Conservation (phyloP, 2,888 invertebrate species). For the Masnerella sp. region DNA sequence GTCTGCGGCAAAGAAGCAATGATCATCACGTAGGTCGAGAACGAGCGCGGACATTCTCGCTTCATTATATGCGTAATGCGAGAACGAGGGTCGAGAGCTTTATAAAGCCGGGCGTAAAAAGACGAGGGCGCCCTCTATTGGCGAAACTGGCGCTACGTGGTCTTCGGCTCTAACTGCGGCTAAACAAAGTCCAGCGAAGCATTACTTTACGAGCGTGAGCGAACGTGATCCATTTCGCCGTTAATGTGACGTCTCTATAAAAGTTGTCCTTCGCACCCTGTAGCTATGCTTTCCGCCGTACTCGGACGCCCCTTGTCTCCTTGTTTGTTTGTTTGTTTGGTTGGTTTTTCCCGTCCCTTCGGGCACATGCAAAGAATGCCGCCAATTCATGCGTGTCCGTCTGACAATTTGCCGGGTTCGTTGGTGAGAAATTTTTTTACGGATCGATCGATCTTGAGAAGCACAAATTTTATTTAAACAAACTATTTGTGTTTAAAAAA, state of each 20-base stretch:
- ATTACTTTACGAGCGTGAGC: slow-evolving; percentile 74
- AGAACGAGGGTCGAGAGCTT: slow-evolving; percentile 36
- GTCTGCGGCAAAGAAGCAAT: slow-evolving; percentile 25
- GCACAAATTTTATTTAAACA: not conserved
- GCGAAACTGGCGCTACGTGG: slow-evolving; percentile 42
- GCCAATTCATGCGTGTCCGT: no score
- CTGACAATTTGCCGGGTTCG: no score
- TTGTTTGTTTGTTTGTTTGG: not conserved
- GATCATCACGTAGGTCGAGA: slow-evolving; percentile 33
- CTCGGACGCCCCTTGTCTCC: not conserved
- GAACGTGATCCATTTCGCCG: slow-evolving; percentile 76
- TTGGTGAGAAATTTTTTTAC: no score
- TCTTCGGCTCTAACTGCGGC: slow-evolving; percentile 53
- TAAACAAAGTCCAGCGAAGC: slow-evolving; percentile 72
- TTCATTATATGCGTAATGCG: slow-evolving; percentile 50
- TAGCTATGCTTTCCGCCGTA: slow-evolving; percentile 7
- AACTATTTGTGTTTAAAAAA: no score
- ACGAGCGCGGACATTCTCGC: slow-evolving; percentile 28
- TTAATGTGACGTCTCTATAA: slow-evolving; percentile 75
- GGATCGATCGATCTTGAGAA: no score
- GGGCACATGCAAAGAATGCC: no score
- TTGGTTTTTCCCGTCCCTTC: not conserved
- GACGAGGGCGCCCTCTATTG: slow-evolving; percentile 40
- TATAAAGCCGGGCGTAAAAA: slow-evolving; percentile 36
- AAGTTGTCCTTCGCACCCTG: slow-evolving; percentile 58